These are phyloP conservation scores for Corella eumyota DNA, from an alignment of 23 tunicate species.

Conservation along the genomic window DNA sequence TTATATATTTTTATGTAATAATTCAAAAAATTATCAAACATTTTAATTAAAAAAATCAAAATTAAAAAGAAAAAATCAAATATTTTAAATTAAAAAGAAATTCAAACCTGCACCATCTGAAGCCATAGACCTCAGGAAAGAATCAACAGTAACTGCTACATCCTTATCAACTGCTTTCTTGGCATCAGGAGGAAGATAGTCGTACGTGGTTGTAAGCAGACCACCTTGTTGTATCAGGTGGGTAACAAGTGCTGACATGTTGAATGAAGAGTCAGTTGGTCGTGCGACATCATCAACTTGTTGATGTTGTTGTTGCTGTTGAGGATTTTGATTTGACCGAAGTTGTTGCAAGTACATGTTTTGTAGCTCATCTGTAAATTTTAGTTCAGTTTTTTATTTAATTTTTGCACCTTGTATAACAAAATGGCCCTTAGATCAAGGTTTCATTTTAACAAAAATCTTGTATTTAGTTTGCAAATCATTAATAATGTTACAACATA, in stretches of 20 bases:
- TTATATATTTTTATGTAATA: background rate
- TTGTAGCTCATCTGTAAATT: slow-evolving; percentile 22
- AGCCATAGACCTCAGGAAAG: slow-evolving; percentile 55
- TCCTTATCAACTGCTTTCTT: slow-evolving; percentile 59
- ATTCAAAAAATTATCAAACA: background rate
- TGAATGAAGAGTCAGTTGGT: slow-evolving; percentile 5
- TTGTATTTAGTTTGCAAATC: too few species aligned
- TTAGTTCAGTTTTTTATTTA: too few species aligned
- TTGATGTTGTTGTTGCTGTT: slow-evolving; percentile 25
- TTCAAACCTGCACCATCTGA: slow-evolving; percentile 28
- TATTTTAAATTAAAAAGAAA: too few species aligned
- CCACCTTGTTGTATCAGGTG: slow-evolving; percentile 59
- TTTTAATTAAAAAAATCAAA: background rate
- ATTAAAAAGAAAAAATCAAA: background rate
- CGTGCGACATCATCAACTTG: slow-evolving; percentile 1
- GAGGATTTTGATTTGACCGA: too few species aligned
- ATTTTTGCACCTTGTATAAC: too few species aligned
- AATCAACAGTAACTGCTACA: slow-evolving; percentile 45
- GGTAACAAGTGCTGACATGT: slow-evolving; percentile 58
- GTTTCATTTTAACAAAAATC: too few species aligned
- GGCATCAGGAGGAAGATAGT: slow-evolving; percentile 23
- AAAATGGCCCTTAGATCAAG: too few species aligned
- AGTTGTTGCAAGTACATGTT: slow-evolving; percentile 28
- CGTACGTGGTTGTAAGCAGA: slow-evolving; percentile 19
- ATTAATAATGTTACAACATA: too few species aligned